Base-by-base conservation (phyloP, 2,797 vertebrate genomes). In the Parauchenoglanis punctatus region DNA sequence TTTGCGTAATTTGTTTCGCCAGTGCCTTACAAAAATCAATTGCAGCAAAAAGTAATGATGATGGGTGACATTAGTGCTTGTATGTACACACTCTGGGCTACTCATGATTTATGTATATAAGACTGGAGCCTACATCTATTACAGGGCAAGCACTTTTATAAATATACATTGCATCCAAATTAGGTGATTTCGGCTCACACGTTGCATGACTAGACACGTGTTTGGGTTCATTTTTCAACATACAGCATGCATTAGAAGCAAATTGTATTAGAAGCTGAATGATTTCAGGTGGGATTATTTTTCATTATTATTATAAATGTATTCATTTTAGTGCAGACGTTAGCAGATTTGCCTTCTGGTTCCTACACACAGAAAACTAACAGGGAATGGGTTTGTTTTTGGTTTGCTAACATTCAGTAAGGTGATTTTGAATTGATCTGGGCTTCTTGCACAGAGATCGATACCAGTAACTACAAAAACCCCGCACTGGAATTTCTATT, bases 391-490 rank as follows among this genome's bases (percentile, higher is more conserved):
- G 15, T 58, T 40, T 86, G 10, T 44, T 68, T 86, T 40, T 58
- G 28, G 15, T 31, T 31, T 56, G 75, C 7, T 31, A 31, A 31
- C 15, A 28, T 52, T 52, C 23, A 52, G 12, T n/a, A 52, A 72
- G n/a, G 65, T 63, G 61, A 3, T 18, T 44, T 73, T 81, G n/a
- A 40, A 17, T 56, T 77, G 28, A 28, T 77, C 49, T 77, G 83
- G 46, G 46, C 85, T 89, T 83, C 75, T 23, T 44, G 17, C 35
- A 73, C 70, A 18, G 65, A 86, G 85, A 92, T 89, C 84, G 81
- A 59, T 11, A 11, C 93, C 92, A 94, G 94, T 94, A 92, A 90
- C 89, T 52, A 75, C 87, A 87, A 91, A 91, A 93, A 92, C 81
- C 86, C 84, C 78, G 90, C 86, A 83, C 76, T 81, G 68, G 76